Evolutionary conservation across 2,888 invertebrate species (phyloP).

Genomic region (Gandaritis pyraliata): DNA sequence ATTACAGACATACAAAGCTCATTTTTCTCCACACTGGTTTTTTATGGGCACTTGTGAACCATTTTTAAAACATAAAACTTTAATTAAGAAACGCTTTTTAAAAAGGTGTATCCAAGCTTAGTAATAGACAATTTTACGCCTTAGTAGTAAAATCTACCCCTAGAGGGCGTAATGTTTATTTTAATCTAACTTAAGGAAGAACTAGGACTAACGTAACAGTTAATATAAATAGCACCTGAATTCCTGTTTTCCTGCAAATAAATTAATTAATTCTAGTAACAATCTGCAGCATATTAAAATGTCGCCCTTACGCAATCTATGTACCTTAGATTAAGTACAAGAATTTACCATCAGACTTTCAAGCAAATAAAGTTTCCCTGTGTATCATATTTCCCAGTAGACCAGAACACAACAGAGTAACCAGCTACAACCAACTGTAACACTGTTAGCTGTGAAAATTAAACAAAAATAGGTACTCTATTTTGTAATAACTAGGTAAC

Average conservation of each 20-base stretch:
- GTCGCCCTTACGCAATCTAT: neutral
- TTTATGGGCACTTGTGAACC: too few relatives aligned
- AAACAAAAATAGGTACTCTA: neutral
- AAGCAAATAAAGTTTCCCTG: slow-evolving; percentile 35
- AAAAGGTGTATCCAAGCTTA: too few relatives aligned
- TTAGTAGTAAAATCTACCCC: neutral
- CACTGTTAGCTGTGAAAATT: neutral
- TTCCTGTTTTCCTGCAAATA: too few relatives aligned
- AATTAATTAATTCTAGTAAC: too few relatives aligned
- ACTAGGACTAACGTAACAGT: neutral
- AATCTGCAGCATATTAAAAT: neutral
- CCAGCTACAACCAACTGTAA: neutral
- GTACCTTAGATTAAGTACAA: slow-evolving; percentile 20
- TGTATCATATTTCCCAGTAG: slow-evolving; percentile 41
- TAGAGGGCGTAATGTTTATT: slow-evolving; percentile 3
- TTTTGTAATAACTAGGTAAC: too few relatives aligned
- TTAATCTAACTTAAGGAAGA: neutral
- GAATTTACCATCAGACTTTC: slow-evolving; percentile 35
- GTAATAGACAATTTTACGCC: too few relatives aligned
- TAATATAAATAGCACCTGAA: slow-evolving; percentile 1
- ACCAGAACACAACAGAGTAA: slow-evolving; percentile 11
- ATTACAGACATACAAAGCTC: too few relatives aligned
- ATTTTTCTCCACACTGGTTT: too few relatives aligned
- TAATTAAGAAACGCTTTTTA: too few relatives aligned
- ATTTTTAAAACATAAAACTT: too few relatives aligned